Conservation (phyloP, 2,888 invertebrate genomes). For the Synergus itoensis region DNA sequence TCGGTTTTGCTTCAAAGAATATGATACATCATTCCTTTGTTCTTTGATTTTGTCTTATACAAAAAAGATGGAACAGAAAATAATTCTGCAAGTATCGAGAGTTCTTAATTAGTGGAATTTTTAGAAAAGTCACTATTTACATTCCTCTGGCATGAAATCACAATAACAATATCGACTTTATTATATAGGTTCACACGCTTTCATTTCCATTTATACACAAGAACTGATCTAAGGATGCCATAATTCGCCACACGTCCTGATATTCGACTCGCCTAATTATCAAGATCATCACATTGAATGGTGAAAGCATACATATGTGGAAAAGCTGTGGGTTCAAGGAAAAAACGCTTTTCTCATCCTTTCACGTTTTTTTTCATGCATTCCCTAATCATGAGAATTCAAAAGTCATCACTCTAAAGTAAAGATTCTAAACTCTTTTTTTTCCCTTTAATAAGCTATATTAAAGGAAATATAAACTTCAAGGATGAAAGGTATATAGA, state of each 20-base stretch:
- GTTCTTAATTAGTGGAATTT: background rate
- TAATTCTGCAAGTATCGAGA: background rate
- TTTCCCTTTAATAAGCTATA: background rate
- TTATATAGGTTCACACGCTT: slow-evolving; percentile 5
- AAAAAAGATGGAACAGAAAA: background rate
- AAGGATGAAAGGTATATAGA: too few relatives aligned
- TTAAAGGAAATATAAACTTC: too few relatives aligned
- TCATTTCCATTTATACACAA: slow-evolving; percentile 1
- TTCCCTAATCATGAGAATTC: background rate
- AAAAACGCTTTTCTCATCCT: background rate
- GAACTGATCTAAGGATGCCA: background rate
- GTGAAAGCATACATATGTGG: background rate
- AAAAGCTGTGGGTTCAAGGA: background rate
- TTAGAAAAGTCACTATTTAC: background rate
- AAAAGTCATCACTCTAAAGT: background rate
- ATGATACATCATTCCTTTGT: slow-evolving; percentile 34
- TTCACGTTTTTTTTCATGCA: background rate
- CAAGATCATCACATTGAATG: background rate
- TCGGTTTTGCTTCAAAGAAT: slow-evolving; percentile 6
- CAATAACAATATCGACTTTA: background rate
- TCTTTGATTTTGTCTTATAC: slow-evolving; percentile 6
- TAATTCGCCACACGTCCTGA: slow-evolving; percentile 1
- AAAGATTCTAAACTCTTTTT: background rate
- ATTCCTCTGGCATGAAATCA: background rate
- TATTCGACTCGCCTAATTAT: slow-evolving; percentile 31